Evolutionary conservation across 2,888 invertebrate species (phyloP), one percentile per base, ranked within the genome.

Genomic region (Steinernema scapterisci): DNA sequence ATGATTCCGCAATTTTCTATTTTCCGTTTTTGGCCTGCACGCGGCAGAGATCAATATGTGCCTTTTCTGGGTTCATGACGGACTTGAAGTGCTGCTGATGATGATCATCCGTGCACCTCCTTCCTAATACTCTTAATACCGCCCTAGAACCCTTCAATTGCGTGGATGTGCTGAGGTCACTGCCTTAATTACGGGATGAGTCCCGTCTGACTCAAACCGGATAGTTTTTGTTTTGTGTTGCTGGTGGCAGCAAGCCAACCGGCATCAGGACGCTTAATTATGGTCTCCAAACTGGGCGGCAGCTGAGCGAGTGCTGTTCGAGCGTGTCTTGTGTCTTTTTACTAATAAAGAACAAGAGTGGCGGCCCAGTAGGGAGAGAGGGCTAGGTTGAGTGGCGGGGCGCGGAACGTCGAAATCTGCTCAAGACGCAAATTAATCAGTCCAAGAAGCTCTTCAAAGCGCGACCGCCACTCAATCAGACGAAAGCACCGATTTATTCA

Each of bases 81-180:
- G 27, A 13, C 31, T 63, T 63, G 31, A 27, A 63, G 63, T 63
- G 63, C 63, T 25, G 63, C 9, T 63, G 63, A 63, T 63, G 63
- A 31, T 63, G 38, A 63, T 54, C 21, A 54, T 63, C 63, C 63
- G 63, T 31, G 31, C 31, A 38, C 16, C 38, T 38, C 38, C 38
- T 63, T 63, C 31, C 63, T 63, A 63, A 63, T 63, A 63, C 63
- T 63, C 31, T 31, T 63, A 63, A 63, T 63, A 63, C 63, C 27
- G 16, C 31, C 27, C 63, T 27, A 63, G 63, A 31, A 63, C 31
- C 23, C 63, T 27, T 63, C 63, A 63, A 63, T 63, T 38, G 63
- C 9, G 27, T 27, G 31, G 1, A 9, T 25, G 63, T 27, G 63
- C 16, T 63, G 31, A 63, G 63, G 63, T 63, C 63, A 63, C 31